A percentile compares a stretch with the other conserved stretches of the same genome.
Evolutionary conservation across 2,113 vertebrate genomes (phyloP).

Genomic region (Progne subis): DNA sequence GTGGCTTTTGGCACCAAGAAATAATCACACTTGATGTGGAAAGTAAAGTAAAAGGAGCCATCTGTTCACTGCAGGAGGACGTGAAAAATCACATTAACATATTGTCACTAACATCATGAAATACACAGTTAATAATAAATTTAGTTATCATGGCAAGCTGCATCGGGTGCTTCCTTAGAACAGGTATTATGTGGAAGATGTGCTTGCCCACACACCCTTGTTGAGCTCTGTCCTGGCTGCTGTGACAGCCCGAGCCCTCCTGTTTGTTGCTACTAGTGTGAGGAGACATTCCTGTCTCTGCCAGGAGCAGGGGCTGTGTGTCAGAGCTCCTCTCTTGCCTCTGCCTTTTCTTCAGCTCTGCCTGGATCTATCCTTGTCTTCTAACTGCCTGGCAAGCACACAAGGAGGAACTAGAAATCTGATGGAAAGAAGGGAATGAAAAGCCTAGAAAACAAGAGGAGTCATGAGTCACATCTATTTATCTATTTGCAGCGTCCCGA

Average conservation of each 20-base stretch:
- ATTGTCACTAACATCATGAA: conserved; percentile 99
- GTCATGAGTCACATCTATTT: neutral
- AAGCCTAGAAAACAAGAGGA: neutral
- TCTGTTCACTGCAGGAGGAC: conserved; percentile 96
- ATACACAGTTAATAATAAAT: conserved; percentile 98
- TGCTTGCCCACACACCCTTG: neutral
- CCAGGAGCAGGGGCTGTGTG: neutral
- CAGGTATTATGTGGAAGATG: conserved; percentile 72
- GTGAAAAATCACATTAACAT: conserved; percentile 97
- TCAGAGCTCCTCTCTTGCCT: neutral
- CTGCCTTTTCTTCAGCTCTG: neutral
- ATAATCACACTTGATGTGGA: conserved; percentile 99
- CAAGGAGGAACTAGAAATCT: neutral
- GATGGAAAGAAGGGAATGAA: neutral
- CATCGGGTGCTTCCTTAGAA: conserved; percentile 83
- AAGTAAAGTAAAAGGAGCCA: conserved; percentile 99
- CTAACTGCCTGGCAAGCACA: neutral
- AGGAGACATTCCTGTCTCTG: neutral
- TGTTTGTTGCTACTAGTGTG: neutral
- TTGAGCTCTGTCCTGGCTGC: neutral
- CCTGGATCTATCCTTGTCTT: neutral
- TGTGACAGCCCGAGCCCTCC: neutral
- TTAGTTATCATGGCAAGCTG: conserved; percentile 91
- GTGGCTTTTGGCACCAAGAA: conserved; percentile 99
- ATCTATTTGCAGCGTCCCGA: neutral